phyloP scores from a whole-genome alignment of 1,140 invertebrate genomes.

The Drosophila nasuta region DNA sequence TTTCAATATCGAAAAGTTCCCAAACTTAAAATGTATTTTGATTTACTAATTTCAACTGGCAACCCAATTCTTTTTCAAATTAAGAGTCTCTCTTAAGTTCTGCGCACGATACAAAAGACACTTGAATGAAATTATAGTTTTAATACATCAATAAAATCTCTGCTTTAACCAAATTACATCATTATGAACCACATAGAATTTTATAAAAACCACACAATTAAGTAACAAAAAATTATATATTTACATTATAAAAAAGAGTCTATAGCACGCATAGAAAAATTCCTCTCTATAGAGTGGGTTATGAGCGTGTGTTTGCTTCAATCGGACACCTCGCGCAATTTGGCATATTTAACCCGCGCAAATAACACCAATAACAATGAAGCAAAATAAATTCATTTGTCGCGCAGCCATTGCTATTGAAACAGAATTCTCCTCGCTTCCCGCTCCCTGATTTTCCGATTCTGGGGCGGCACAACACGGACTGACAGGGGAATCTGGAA shows the following conservation, averaged over 20 bases:
- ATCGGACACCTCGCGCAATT: constrained; percentile 36
- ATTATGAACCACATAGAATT: too few species aligned
- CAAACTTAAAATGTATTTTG: too few species aligned
- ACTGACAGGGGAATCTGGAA: constrained; percentile 19
- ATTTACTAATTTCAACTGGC: too few species aligned
- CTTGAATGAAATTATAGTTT: too few species aligned
- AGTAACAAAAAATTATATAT: neutral
- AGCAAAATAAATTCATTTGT: constrained; percentile 57
- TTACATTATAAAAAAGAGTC: too few species aligned
- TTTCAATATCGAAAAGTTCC: too few species aligned
- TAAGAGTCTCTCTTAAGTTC: too few species aligned
- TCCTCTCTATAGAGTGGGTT: neutral
- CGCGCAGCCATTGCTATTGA: constrained; percentile 55
- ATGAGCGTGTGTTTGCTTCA: constrained; percentile 2
- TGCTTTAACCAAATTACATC: too few species aligned
- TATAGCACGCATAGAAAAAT: neutral
- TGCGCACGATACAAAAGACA: too few species aligned
- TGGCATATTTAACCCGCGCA: constrained; percentile 48
- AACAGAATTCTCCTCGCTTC: constrained; percentile 38
- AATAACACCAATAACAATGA: constrained; percentile 57
- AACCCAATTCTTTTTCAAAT: too few species aligned
- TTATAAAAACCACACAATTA: neutral
- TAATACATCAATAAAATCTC: too few species aligned
- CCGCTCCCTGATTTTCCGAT: neutral
- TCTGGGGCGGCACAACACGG: neutral